phyloP scores from a whole-genome alignment of 1,140 invertebrate genomes.

The Polyergus mexicanus region DNA sequence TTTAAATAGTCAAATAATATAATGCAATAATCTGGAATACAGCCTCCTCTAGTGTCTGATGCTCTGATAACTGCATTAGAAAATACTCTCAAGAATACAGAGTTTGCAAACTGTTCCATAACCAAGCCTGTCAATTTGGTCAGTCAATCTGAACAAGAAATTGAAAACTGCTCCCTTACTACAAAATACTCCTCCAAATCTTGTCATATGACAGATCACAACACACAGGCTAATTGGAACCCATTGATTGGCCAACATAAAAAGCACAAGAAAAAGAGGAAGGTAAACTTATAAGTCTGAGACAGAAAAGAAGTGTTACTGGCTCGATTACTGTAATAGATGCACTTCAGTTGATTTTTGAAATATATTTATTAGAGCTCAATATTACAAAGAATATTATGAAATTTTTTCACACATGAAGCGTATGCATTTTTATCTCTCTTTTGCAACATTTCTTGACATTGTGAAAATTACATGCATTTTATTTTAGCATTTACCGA shows the following conservation, averaged over 20 bases:
- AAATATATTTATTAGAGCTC: slow-evolving; percentile 58
- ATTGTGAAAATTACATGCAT: not conserved
- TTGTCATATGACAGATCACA: slow-evolving; percentile 80
- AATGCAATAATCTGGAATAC: slow-evolving; percentile 73
- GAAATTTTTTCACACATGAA: not conserved
- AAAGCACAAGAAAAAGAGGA: slow-evolving; percentile 84
- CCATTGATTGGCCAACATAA: slow-evolving; percentile 81
- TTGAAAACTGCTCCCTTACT: slow-evolving; percentile 79
- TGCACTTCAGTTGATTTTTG: slow-evolving; percentile 72
- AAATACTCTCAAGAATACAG: slow-evolving; percentile 81
- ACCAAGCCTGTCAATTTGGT: slow-evolving; percentile 76
- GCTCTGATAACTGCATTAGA: slow-evolving; percentile 82
- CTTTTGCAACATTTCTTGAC: slow-evolving; percentile 1
- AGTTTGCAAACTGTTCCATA: slow-evolving; percentile 80
- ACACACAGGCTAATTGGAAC: slow-evolving; percentile 81
- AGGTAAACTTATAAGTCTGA: slow-evolving; percentile 79
- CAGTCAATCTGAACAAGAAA: slow-evolving; percentile 79
- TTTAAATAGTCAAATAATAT: slow-evolving; percentile 65
- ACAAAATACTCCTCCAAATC: slow-evolving; percentile 81
- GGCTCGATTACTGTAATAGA: slow-evolving; percentile 71
- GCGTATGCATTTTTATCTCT: not conserved
- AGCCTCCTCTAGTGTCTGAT: slow-evolving; percentile 78
- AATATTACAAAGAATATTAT: slow-evolving; percentile 69
- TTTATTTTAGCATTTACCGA: not conserved
- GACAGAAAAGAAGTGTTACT: slow-evolving; percentile 72